Evolutionary conservation across 2,797 vertebrate species (phyloP), one percentile per base, ranked within the genome.

Genomic region (Cichlasoma orientale): DNA sequence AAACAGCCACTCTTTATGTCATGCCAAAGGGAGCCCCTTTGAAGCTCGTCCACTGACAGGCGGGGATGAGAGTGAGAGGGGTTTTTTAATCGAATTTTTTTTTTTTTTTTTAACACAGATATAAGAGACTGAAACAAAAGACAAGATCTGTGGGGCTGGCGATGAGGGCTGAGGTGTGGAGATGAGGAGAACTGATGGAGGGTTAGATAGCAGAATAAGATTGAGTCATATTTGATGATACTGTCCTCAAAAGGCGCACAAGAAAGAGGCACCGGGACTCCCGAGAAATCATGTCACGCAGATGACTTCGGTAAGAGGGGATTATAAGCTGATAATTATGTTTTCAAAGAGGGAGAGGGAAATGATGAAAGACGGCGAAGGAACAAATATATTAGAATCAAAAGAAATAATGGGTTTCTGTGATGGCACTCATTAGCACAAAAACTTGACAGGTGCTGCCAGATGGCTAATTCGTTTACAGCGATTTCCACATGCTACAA

Each of bases 1-100:
- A 83, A 84, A 77, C 68, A 61, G 84, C 88, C 87, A 84, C 78
- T 87, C 78, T 79, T 83, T 76, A 63, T 80, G 75, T 79, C 76
- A 47, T 44, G 83, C 80, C 83, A 81, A 59, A 78, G 56, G 74
- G 73, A 82, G 74, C 55, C 54, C 55, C 52, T 90, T 89, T 90
- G 84, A 87, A 85, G 86, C 74, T 72, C 75, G 7, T 80, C 56
- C 29, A 29, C 4, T 72, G 78, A 80, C 47, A 77, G 75, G 63
- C 50, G 33, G 61, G 36, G 29, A 82, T 36, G 53, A 75, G 33
- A 74, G 31, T 38, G 56, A 41, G 61, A 50, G 36, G 33, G 25
- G 3, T 47, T 73, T 74, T 75, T 71, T 25, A 13, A 69, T 77
- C n/a, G 77, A 4, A 38, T 79, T 68, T 75, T 72, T 84, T 70